Evolutionary conservation across 2,888 invertebrate species (phyloP), one percentile per base, ranked within the genome.

Genomic region (Tetragonula carbonaria): DNA sequence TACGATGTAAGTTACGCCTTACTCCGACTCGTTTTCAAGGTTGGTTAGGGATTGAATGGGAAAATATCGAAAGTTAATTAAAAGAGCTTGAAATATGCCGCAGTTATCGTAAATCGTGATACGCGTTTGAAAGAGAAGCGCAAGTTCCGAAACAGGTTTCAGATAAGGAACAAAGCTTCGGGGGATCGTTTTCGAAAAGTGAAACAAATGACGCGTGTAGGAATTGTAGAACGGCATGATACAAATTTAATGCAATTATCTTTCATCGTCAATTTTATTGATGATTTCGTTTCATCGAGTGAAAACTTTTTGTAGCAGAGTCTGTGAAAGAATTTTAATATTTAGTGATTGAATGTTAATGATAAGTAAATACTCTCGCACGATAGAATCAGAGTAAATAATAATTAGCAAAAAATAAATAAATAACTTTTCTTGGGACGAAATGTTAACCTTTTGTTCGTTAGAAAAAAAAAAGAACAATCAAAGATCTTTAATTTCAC

Each of bases 111-210:
- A 33, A 65, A 65, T 65, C 33, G 28, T 33, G 65, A 33, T 33
- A 63, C 18, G 18, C 18, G 63, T 33, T 63, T 33, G 18, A 63
- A 18, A 28, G 63, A 18, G 63, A 18, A 62, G 28, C 33, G 21
- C 65, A 33, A 33, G 65, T 65, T 65, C 33, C 51, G 51, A 53
- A 68, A 51, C 68, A 51, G 23, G 50, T 68, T 68, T n/a, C 23
- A 23, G 68, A 23, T 51, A 50, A 65, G 33, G 5, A 13, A 21
- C 65, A 21, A 65, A 65, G 63, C 63, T 63, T 63, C 28, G 11
- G 28, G 63, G 63, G 18, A 33, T 18, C 21, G 28, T 65, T 5
- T 33, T 21, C 28, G 33, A 33, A 13, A 38, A 65, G 65, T 65
- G 33, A 65, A 65, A 65, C 38, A 65, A 65, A 33, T 18, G 13